phyloP scores from a whole-genome alignment of 2,888 invertebrate genomes.

The Diarsia brunnea region DNA sequence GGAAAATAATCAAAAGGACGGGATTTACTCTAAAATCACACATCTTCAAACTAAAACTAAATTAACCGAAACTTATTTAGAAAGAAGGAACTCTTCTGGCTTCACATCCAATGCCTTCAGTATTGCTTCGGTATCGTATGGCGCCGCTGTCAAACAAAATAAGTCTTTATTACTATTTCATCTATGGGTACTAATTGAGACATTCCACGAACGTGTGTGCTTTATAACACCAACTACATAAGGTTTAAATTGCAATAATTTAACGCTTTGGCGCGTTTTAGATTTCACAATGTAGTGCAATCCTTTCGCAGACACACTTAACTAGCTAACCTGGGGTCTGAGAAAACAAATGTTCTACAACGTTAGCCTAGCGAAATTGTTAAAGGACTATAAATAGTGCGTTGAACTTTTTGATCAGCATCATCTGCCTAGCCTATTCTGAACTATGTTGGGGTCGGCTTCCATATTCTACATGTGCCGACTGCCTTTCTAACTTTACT shows the following conservation, averaged over 20 bases:
- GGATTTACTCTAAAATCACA: neutral
- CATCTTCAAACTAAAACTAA: neutral
- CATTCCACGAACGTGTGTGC: neutral
- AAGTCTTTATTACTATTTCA: neutral
- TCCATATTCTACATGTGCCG: too few species aligned
- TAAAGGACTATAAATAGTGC: too few species aligned
- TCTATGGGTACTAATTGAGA: neutral
- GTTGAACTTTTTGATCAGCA: neutral
- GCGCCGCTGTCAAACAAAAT: conserved; percentile 45
- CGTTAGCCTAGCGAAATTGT: too few species aligned
- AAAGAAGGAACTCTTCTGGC: conserved; percentile 44
- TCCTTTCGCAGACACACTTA: too few species aligned
- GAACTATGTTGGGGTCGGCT: too few species aligned
- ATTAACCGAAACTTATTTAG: conserved; percentile 2
- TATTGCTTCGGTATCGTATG: conserved; percentile 53
- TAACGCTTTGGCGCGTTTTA: neutral
- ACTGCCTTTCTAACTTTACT: too few species aligned
- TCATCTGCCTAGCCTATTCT: neutral
- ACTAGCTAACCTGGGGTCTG: neutral
- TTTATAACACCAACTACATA: neutral
- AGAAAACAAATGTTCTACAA: neutral
- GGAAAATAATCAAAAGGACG: neutral
- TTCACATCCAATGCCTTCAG: conserved; percentile 54
- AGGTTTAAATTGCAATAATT: neutral
- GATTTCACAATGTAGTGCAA: too few species aligned